Evolutionary conservation across 2,888 invertebrate species (phyloP), one percentile per base, ranked within the genome.

Genomic region (Lymantria dispar): DNA sequence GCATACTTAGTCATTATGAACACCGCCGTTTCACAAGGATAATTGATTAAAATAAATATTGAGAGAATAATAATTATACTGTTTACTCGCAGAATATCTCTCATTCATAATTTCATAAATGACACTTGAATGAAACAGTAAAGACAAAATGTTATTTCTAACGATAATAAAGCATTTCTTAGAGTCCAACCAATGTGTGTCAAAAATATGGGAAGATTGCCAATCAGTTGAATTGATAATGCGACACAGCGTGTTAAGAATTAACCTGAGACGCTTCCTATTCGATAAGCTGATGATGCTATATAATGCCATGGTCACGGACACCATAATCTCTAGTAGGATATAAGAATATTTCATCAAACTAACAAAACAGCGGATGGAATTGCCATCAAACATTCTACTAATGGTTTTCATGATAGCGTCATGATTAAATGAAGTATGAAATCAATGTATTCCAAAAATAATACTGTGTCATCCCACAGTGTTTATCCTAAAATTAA

Each of bases 41-140:
- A 72, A 62, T 60, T 73, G 70, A 69, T 22, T 22, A 22, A 22
- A 22, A 77, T 78, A 65, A 75, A 73, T 70, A 70, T 77, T 74
- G 68, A 70, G 55, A 50, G 44, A 55, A 62, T 47, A 68, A 70
- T 67, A 63, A 69, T 60, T 61, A 59, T 47, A 68, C 56, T 56
- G 62, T 58, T 56, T 68, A 62, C 38, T 43, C 52, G 61, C 56
- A 66, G 60, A 65, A 69, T n/a, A 64, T 58, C 64, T 50, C 51
- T 63, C 64, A 70, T 72, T 72, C 66, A 70, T 60, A 62, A 61
- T 62, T 53, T 54, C 50, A 62, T 65, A 56, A 56, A 63, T 62
- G 52, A 46, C 58, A 54, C 58, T 43, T 63, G 60, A 68, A 67
- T 64, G 61, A 58, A 59, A 52, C 38, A 8, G n/a, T 12, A 38